Percentiles rank a stretch among this genome's conserved stretches.
phyloP scores from a whole-genome alignment of 2,888 invertebrate genomes.

The Lepidocyrtoides sp. region DNA sequence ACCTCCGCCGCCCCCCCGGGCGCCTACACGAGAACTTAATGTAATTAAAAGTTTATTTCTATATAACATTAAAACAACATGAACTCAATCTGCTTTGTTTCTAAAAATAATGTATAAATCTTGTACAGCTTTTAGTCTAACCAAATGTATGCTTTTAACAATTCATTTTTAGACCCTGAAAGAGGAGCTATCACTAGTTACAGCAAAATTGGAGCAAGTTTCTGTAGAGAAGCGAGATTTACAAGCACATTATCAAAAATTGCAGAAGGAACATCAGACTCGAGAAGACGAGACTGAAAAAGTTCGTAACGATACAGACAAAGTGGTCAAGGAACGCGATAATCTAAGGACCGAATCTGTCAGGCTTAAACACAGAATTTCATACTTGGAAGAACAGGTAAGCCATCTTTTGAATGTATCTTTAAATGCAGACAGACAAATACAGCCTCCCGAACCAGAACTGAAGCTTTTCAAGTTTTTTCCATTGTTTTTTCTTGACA shows the following conservation, averaged over 20 bases:
- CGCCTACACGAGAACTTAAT: conserved; percentile 84
- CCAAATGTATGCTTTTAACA: too few relatives aligned
- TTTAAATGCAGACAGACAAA: too few relatives aligned
- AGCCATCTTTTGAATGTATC: neutral
- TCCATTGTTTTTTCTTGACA: neutral
- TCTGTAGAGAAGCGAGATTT: conserved; percentile 88
- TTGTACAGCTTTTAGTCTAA: neutral
- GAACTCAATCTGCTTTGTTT: too few relatives aligned
- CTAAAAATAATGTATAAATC: neutral
- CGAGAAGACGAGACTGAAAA: conserved; percentile 87
- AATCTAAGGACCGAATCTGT: conserved; percentile 91
- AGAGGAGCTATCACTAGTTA: conserved; percentile 89
- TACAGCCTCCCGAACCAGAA: too few relatives aligned
- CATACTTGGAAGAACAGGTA: conserved; percentile 95
- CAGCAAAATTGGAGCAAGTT: conserved; percentile 89
- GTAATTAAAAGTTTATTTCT: too few relatives aligned
- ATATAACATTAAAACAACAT: too few relatives aligned
- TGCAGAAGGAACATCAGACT: conserved; percentile 85
- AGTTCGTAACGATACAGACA: conserved; percentile 85
- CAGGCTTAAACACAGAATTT: conserved; percentile 94
- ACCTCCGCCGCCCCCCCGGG: conserved; percentile 84
- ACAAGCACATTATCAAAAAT: conserved; percentile 84
- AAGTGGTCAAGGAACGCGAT: conserved; percentile 86
- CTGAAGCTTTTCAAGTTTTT: too few relatives aligned
- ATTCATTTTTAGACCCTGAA: conserved; percentile 87